Percentiles rank a stretch among this genome's conserved stretches.
Conservation (phyloP, 2,797 vertebrate genomes). For the Spatula versicolor region DNA sequence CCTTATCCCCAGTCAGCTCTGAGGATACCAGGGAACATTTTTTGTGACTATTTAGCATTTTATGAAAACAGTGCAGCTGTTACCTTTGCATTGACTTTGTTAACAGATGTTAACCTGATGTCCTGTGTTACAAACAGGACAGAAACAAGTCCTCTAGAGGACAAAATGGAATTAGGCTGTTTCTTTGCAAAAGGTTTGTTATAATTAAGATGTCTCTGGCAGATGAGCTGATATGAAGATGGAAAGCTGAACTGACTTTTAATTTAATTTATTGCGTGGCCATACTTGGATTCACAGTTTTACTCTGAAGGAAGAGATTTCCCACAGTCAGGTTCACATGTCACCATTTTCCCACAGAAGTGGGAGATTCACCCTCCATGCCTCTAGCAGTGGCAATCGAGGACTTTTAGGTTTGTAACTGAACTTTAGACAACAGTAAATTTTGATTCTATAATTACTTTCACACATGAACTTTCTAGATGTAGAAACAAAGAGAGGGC, state of each 20-base stretch:
- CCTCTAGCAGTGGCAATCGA: neutral
- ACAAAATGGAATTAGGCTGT: neutral
- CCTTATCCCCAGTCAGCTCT: neutral
- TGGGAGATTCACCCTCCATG: neutral
- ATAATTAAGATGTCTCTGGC: neutral
- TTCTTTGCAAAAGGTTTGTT: neutral
- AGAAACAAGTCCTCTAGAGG: neutral
- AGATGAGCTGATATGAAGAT: neutral
- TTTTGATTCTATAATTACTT: neutral
- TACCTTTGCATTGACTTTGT: neutral
- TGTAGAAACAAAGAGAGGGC: neutral
- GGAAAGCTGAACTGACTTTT: neutral
- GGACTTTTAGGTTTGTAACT: neutral
- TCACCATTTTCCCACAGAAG: neutral
- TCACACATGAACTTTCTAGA: neutral
- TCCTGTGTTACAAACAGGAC: neutral
- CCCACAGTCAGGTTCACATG: neutral
- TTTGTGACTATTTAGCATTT: neutral
- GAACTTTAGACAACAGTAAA: neutral
- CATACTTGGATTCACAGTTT: neutral
- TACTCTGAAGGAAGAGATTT: neutral
- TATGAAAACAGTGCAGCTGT: neutral
- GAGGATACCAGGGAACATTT: neutral
- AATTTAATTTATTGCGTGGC: neutral
- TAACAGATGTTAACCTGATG: neutral